Evolutionary conservation across 2,113 vertebrate species (phyloP), one percentile per base, ranked within the genome.

Genomic region (Scomber scombrus): DNA sequence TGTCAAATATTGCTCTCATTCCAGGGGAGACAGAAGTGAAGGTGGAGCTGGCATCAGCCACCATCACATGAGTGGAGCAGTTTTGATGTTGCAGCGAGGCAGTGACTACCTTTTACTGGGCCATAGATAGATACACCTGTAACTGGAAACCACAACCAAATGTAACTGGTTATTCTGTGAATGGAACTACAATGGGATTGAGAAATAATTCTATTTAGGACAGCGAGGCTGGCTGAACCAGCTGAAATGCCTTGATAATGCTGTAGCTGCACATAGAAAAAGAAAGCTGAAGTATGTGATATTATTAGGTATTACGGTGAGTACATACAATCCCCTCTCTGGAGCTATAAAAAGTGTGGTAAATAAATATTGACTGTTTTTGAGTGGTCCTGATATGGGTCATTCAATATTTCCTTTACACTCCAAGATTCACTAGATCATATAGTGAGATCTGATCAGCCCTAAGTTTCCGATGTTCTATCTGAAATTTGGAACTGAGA

Each of bases 1-100:
- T 86, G 83, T 73, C 85, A 85, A 66, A 75, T 16, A 1, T 19
- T 11, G 29, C 64, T 82, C 49, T 79, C 61, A 71, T 80, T 61
- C 49, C 62, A 47, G 21, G n/a, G 70, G 72, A 84, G 70, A 70
- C 58, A n/a, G 45, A 18, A 84, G 75, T 47, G 64, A 72, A 60
- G 49, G 26, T 31, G 13, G n/a, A 84, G 5, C 18, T 26, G 26
- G 72, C 55, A 71, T n/a, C 47, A 78, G 81, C 56, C 78, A 7
- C 49, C 21, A 2, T 56, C 63, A 47, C 34, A 31, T 18, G 70
- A 43, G 54, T 26, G 8, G 34, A 68, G 66, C 26, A 29, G 74
- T 55, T 62, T 60, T 78, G 64, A 83, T 74, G 70, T 51, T 68
- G 70, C 64, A 76, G 50, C 49, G 14, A 15, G 21, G 51, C 78